Conservation (phyloP, 2,113 vertebrate species). For the Ageneiosus marmoratus region DNA sequence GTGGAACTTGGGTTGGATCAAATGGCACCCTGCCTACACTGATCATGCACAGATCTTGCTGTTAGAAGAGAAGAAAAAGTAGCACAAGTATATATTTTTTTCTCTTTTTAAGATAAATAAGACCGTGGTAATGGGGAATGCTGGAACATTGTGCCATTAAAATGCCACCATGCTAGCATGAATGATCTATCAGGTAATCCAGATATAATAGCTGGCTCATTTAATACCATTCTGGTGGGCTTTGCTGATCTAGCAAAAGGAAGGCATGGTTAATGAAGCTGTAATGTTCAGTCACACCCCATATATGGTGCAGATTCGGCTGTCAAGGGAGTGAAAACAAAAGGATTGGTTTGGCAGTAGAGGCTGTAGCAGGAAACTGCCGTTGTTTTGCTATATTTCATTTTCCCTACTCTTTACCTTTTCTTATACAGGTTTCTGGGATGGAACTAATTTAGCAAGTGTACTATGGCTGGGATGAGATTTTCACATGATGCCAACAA, state of each 20-base stretch:
- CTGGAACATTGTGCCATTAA: slow-evolving; percentile 17
- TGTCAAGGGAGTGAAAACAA: not conserved
- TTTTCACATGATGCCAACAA: slow-evolving; percentile 13
- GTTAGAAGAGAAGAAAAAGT: not conserved
- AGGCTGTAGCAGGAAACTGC: not conserved
- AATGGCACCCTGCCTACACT: slow-evolving; percentile 10
- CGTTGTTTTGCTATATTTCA: not conserved
- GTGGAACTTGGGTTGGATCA: slow-evolving; percentile 27
- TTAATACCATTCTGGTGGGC: not conserved
- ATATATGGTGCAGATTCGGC: not conserved
- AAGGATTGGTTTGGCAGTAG: not conserved
- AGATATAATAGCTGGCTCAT: not conserved
- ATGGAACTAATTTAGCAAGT: not conserved
- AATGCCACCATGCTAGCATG: slow-evolving; percentile 10
- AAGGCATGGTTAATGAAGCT: slow-evolving; percentile 6
- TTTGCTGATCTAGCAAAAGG: slow-evolving; percentile 30
- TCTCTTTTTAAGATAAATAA: not conserved
- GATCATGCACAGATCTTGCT: slow-evolving; percentile 20
- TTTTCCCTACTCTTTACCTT: not conserved
- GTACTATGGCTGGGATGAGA: not conserved
- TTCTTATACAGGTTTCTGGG: not conserved
- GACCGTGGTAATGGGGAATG: not conserved
- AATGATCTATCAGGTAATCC: slow-evolving; percentile 15
- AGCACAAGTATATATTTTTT: not conserved
- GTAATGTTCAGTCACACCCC: not conserved